phyloP scores from a whole-genome alignment of 2,113 vertebrate genomes.

The Trichechus manatus region DNA sequence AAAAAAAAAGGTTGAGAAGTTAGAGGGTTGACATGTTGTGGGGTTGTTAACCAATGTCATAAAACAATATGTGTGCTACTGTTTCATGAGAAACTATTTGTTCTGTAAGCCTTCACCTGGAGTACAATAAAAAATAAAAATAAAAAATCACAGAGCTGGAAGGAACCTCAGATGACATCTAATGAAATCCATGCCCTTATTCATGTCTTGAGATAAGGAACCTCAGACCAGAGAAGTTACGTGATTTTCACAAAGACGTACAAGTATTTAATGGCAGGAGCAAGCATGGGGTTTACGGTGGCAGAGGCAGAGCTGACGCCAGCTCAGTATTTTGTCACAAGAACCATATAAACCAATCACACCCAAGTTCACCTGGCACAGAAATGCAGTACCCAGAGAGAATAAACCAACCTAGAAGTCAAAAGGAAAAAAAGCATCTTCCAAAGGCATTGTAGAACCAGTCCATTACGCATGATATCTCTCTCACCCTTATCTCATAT shows the following conservation, averaged over 20 bases:
- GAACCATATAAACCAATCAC: not conserved
- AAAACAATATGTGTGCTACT: no score
- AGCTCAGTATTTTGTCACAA: conserved; percentile 38
- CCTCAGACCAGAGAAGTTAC: not conserved
- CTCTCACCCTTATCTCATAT: not conserved
- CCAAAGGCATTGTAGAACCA: not conserved
- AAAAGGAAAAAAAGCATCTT: not conserved
- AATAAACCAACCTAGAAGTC: conserved; percentile 6
- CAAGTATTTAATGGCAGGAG: not conserved
- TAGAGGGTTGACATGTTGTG: no score
- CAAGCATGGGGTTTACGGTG: not conserved
- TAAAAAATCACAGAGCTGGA: not conserved
- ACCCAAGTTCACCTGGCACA: not conserved
- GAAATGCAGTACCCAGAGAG: not conserved
- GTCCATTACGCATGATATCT: not conserved
- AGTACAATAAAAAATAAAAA: no score
- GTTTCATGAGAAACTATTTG: no score
- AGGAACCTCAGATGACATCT: not conserved
- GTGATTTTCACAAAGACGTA: not conserved
- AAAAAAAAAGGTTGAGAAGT: no score
- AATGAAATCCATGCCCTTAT: not conserved
- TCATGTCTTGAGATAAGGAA: not conserved
- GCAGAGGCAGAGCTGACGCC: not conserved
- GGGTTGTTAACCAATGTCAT: no score
- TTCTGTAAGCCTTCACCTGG: no score